A percentile compares a stretch with the other conserved stretches of the same genome.
These are phyloP conservation scores for Diarsia brunnea DNA, from an alignment of 2,888 invertebrate genomes.

Conservation along the genomic window DNA sequence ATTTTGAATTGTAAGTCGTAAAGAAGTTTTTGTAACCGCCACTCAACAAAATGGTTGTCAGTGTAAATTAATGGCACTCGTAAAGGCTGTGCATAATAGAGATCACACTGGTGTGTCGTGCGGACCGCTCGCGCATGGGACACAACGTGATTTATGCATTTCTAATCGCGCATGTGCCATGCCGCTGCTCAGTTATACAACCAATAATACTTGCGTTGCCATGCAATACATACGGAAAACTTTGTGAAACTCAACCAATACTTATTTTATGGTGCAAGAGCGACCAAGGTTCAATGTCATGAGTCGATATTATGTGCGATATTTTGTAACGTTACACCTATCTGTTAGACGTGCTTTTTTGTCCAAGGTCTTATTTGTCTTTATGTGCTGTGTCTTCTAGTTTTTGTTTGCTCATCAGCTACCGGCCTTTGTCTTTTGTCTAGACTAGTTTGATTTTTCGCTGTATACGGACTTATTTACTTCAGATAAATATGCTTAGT, in stretches of 20 bases:
- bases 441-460: constrained; percentile 36
- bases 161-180: constrained; percentile 78
- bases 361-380: constrained; percentile 52
- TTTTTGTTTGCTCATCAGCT: constrained; percentile 53
- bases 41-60: constrained; percentile 51
- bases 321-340: constrained; percentile 67
- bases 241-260: constrained; percentile 56
- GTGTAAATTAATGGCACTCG: constrained; percentile 54
- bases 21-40: constrained; percentile 32
- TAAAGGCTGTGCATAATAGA: constrained; percentile 67
- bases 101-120: constrained; percentile 71
- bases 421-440: constrained; percentile 41
- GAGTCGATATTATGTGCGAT: constrained; percentile 55
- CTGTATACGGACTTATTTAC: constrained; percentile 28
- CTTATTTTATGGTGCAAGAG: constrained; percentile 57
- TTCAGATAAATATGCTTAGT: constrained; percentile 41
- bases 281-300: constrained; percentile 65
- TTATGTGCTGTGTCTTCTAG: constrained; percentile 52
- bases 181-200: constrained; percentile 72
- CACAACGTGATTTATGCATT: constrained; percentile 82
- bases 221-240: constrained; percentile 63
- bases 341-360: constrained; percentile 49
- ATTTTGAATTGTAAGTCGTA: constrained; percentile 24
- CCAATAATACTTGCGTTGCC: constrained; percentile 67
- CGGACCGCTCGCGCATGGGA: constrained; percentile 74